Base-by-base conservation (phyloP, 2,113 vertebrate genomes). In the Apaloderma vittatum region DNA sequence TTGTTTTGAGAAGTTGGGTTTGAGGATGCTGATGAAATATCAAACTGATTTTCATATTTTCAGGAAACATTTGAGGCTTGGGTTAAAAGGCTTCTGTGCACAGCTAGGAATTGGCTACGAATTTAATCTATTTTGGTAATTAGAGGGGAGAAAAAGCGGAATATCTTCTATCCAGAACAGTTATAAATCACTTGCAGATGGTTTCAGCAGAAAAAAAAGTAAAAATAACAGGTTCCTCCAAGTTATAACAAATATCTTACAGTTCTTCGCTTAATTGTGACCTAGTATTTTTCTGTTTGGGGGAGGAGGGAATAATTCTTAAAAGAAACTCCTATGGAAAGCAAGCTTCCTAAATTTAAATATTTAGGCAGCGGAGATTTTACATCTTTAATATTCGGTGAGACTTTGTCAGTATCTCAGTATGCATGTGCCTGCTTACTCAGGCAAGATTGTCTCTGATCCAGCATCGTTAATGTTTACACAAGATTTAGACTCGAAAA, bases 141-240 rank as follows among this genome's bases (percentile, higher is more conserved):
- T 93, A 90, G 81, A 62, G 46, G 54, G 71, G 59, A 86, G 71
- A 65, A 85, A 72, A 29, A 90, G 63, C 68, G n/a, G 75, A 67
- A 74, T 48, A 29, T 85, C 65, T 93, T 81, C 74, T 34, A 80
- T 75, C 46, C 29, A 90, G 91, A 90, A 72, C 70, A 93, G 49
- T 94, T 96, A 94, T 40, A 93, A 88, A 97, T 91, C 66, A 70
- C 78, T 89, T 66, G 54, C 78, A 87, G 83, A 93, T 94, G 65
- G 45, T 74, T 97, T 94, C 75, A 95, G 90, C 86, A 73, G 80
- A 86, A 76, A 78, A 73, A 76, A 86, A 76, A 78, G 52, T 88
- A 88, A 73, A 93, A 94, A 63, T 75, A 93, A 92, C 88, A 92
- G 88, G 70, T 91, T 94, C 54, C 73, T 93, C 85, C 88, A 79